phyloP scores from a whole-genome alignment of 2,797 vertebrate species.

The Okamejei kenojei region DNA sequence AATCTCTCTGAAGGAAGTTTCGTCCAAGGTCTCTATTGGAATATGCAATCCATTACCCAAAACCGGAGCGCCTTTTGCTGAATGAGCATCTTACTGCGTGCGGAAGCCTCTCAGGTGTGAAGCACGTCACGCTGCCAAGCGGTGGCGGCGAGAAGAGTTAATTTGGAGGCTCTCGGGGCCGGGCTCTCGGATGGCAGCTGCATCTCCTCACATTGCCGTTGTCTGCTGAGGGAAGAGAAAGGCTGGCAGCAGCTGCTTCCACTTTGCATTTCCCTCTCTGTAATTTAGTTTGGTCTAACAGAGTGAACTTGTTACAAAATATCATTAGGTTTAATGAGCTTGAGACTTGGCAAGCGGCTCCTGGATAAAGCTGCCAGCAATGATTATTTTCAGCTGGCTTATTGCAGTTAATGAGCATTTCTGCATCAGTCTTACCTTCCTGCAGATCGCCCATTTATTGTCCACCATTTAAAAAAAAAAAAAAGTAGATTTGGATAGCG shows the following conservation, averaged over 20 bases:
- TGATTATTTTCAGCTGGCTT: conserved; percentile 45
- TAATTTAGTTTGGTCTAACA: conserved; percentile 47
- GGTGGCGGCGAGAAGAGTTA: conserved; percentile 45
- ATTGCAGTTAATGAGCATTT: conserved; percentile 45
- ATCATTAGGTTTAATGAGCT: conserved; percentile 52
- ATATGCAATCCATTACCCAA: neutral
- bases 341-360: conserved; percentile 48
- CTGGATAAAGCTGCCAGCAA: conserved; percentile 43
- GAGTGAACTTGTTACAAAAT: conserved; percentile 48
- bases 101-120: neutral
- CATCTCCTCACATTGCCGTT: conserved; percentile 43
- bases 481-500: neutral
- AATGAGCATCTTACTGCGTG: neutral
- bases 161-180: conserved; percentile 42
- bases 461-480: neutral
- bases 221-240: conserved; percentile 41
- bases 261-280: conserved; percentile 42
- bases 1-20: neutral
- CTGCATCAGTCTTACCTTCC: conserved; percentile 36
- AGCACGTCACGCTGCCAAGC: conserved; percentile 37
- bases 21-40: neutral
- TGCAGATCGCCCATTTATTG: neutral
- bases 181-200: conserved; percentile 48
- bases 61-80: neutral
- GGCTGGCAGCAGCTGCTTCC: conserved; percentile 48